phyloP scores from a whole-genome alignment of 35 echinoderm and acorn worm genomes.

The Ophiothrix spiculata region DNA sequence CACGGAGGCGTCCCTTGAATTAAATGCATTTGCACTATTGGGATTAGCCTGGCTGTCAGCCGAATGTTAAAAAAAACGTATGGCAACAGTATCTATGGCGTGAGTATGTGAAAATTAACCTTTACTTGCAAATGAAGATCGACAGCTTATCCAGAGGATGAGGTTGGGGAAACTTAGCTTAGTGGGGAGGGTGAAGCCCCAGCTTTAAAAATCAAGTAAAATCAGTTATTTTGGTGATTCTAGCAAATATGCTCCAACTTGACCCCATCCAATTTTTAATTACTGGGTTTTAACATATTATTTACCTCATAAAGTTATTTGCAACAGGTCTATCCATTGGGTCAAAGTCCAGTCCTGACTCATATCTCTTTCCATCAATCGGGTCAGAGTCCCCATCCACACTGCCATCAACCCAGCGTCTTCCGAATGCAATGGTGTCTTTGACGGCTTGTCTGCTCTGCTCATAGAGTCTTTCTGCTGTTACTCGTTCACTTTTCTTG shows the following conservation, averaged over 20 bases:
- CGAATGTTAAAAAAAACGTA: no score
- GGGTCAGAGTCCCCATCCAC: not conserved
- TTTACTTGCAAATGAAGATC: not conserved
- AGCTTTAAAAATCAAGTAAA: not conserved
- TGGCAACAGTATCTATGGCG: no score
- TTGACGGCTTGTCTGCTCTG: conserved; percentile 53
- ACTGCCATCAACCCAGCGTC: conserved; percentile 43
- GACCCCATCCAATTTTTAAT: not conserved
- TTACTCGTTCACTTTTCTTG: conserved; percentile 43
- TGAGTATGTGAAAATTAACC: no score
- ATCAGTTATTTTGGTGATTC: not conserved
- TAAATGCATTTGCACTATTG: no score
- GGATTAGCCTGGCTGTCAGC: no score
- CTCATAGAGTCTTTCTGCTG: conserved; percentile 41
- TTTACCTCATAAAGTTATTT: conserved; percentile 11
- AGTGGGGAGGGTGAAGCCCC: not conserved
- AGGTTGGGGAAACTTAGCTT: not conserved
- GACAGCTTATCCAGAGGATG: not conserved
- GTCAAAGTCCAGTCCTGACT: no score
- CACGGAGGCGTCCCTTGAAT: no score
- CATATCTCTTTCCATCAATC: not conserved
- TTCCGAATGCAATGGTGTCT: conserved; percentile 90
- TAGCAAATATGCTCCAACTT: not conserved
- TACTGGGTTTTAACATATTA: not conserved
- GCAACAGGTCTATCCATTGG: conserved; percentile 2